Evolutionary conservation across 1,140 invertebrate genomes (phyloP), one percentile per base, ranked within the genome.

Genomic region (Drosophila pseudoananassae): DNA sequence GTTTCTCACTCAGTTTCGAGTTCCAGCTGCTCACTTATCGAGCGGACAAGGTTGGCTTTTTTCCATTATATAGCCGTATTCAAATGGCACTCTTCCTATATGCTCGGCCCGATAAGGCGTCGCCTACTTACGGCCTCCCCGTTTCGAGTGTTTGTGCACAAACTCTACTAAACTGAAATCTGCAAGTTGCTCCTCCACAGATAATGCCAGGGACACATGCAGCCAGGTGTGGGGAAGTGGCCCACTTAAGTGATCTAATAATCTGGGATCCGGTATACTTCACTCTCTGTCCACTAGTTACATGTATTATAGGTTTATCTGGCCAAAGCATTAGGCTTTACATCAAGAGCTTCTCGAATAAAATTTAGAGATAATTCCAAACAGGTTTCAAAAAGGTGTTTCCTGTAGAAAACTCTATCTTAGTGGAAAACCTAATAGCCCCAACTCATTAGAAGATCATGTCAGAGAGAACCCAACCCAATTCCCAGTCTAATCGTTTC

Each of bases 21-120:
- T 74, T 74, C 64, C 70, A 60, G 66, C 69, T 64, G 51, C 52
- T 66, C 80, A 77, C 74, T 82, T 68, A 64, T 64, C 49, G 54
- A 43, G 47, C 36, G 47, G 53, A 64, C 80, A 85, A 84, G 80
- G 80, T 80, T 80, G 74, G 33, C 50, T 61, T 33, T 77, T 64
- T 66, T 47, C 29, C 54, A 27, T 46, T 40, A 14, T 14, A 45
- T 33, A 14, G 46, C 59, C 49, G 25, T 74, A 78, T 78, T 58
- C 55, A 49, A 66, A 69, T 78, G 55, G 36, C 51, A 50, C 27
- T 73, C 69, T 73, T 74, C 71, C 71, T 75, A 75, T 51, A 45
- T 69, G 47, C n/a, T 47, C 61, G 40, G 9, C 25, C 23, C 45
- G 61, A 65, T 65, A 65, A 65, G 61, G 57, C 31, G 45, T 25